phyloP scores from a whole-genome alignment of 2,797 vertebrate genomes.

The Champsocephalus esox region DNA sequence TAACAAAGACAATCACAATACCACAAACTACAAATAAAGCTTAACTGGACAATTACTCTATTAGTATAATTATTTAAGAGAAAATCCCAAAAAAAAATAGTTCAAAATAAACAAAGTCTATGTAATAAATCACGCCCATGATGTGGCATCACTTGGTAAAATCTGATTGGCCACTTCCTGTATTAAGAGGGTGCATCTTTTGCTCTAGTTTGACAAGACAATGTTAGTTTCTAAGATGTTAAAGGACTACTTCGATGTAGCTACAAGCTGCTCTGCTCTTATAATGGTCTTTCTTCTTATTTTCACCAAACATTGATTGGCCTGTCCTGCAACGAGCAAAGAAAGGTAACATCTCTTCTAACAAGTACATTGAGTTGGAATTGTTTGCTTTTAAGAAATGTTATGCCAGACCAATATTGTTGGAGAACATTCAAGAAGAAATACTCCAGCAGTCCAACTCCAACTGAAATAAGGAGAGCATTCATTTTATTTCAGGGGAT shows the following conservation, averaged over 20 bases:
- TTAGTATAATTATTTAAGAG: too few relatives aligned
- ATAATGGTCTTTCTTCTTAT: neutral
- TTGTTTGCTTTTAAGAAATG: neutral
- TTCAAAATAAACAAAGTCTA: too few relatives aligned
- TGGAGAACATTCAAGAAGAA: neutral
- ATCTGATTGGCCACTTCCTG: neutral
- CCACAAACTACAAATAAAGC: too few relatives aligned
- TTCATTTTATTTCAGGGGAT: slow-evolving; percentile 1
- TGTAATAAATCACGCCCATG: too few relatives aligned
- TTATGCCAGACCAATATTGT: neutral
- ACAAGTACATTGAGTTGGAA: neutral
- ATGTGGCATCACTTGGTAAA: neutral
- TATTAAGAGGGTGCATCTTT: neutral
- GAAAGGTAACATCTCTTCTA: too few relatives aligned
- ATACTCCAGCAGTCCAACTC: neutral
- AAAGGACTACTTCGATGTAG: neutral
- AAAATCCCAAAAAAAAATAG: too few relatives aligned
- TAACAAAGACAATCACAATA: too few relatives aligned
- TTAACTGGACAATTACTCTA: too few relatives aligned
- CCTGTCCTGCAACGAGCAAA: too few relatives aligned
- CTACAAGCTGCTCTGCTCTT: neutral
- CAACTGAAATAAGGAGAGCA: slow-evolving; percentile 1
- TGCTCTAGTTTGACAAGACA: neutral
- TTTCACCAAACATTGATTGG: neutral
- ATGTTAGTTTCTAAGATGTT: neutral